phyloP scores from a whole-genome alignment of 2,113 vertebrate species.

The Tringa solitaria region DNA sequence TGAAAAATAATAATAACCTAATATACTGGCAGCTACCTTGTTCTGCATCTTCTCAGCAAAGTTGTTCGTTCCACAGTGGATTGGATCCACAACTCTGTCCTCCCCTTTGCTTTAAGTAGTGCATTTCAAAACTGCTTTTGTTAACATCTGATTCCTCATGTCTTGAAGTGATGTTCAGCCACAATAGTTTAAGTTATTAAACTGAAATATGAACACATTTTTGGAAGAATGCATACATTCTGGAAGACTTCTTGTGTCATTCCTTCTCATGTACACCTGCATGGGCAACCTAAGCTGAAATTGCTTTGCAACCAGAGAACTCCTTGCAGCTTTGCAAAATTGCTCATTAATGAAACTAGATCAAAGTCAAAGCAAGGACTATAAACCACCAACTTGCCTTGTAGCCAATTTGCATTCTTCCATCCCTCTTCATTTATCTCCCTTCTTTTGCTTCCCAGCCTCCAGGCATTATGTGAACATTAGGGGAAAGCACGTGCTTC shows the following conservation, averaged over 20 bases:
- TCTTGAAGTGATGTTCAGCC: neutral
- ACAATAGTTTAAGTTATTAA: neutral
- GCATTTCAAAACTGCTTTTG: neutral
- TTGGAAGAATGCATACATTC: neutral
- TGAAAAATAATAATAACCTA: neutral
- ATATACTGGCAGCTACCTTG: neutral
- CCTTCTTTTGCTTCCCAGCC: neutral
- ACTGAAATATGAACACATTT: neutral
- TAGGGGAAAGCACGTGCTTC: neutral
- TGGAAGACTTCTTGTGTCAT: neutral
- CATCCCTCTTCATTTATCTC: constrained; percentile 16
- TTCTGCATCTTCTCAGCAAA: neutral
- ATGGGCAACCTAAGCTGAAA: neutral
- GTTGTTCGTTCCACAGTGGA: neutral
- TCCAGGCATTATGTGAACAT: constrained; percentile 17
- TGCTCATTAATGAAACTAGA: constrained; percentile 33
- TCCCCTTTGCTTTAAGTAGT: neutral
- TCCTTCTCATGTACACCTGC: constrained; percentile 11
- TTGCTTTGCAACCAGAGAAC: neutral
- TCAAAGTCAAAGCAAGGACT: constrained; percentile 46
- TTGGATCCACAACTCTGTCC: neutral
- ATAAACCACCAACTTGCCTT: constrained; percentile 32
- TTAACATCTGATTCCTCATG: neutral
- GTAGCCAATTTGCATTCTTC: constrained; percentile 44
- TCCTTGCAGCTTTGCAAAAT: neutral